Percentiles rank a stretch among this genome's conserved stretches.
phyloP scores from a whole-genome alignment of 2,113 vertebrate species.

The Xiphophorus hellerii region DNA sequence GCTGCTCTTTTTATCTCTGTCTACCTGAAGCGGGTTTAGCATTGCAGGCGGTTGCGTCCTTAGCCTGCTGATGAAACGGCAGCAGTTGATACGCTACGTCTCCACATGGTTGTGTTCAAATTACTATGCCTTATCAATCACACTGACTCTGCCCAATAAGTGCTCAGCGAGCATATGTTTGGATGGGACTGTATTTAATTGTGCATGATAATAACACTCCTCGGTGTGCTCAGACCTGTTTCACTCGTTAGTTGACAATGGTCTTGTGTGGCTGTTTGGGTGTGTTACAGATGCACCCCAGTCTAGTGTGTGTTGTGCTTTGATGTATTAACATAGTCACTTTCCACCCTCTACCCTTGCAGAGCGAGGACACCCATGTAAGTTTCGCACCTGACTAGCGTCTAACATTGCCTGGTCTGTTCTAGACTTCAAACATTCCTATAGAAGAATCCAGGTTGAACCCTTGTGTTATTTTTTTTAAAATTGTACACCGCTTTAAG shows the following conservation, averaged over 20 bases:
- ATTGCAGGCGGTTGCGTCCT: constrained; percentile 27
- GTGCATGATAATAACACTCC: constrained; percentile 64
- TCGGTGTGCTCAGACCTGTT: constrained; percentile 42
- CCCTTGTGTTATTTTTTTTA: neutral
- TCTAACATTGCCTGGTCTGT: constrained; percentile 44
- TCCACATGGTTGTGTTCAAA: constrained; percentile 33
- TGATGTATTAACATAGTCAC: constrained; percentile 71
- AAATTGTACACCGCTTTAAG: neutral
- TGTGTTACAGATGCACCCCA: constrained; percentile 39
- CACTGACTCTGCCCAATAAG: constrained; percentile 53
- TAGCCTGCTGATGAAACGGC: constrained; percentile 36
- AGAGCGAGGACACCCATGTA: constrained; percentile 88
- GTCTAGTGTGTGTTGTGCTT: constrained; percentile 44
- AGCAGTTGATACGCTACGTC: constrained; percentile 48
- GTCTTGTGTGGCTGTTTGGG: constrained; percentile 30
- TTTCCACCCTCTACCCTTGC: constrained; percentile 68
- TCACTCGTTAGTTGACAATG: constrained; percentile 37
- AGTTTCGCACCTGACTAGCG: constrained; percentile 68
- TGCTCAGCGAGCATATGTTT: constrained; percentile 52
- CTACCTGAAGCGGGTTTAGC: constrained; percentile 26
- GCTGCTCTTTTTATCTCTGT: constrained; percentile 2
- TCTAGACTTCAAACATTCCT: neutral
- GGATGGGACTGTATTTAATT: constrained; percentile 62
- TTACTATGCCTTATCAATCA: constrained; percentile 67
- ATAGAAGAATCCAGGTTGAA: constrained; percentile 32